These are phyloP conservation scores for Danaus plexippus DNA, from an alignment of 1,140 invertebrate genomes.

Conservation along the genomic window DNA sequence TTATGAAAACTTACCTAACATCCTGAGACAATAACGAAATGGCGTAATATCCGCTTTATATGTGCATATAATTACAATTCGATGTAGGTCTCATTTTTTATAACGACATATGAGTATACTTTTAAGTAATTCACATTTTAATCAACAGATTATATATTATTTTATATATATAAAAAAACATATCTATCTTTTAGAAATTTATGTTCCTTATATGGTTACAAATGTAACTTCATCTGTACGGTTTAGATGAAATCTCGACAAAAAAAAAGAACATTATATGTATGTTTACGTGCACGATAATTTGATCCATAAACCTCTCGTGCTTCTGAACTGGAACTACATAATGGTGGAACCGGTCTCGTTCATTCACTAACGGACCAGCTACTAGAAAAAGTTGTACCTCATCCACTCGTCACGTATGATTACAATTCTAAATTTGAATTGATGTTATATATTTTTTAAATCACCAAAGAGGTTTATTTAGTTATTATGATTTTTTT, in stretches of 20 bases:
- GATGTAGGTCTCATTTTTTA: too few species aligned
- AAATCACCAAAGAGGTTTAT: background rate
- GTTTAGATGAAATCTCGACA: conserved; percentile 10
- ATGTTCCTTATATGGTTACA: background rate
- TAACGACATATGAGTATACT: too few species aligned
- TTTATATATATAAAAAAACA: too few species aligned
- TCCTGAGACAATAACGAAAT: conserved; percentile 29
- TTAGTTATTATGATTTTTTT: too few species aligned
- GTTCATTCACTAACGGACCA: conserved; percentile 57
- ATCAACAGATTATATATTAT: too few species aligned
- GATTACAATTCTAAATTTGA: conserved; percentile 23
- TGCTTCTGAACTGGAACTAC: conserved; percentile 44
- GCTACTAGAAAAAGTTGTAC: conserved; percentile 32
- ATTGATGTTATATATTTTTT: conserved; percentile 12
- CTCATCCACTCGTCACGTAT: conserved; percentile 23
- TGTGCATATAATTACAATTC: too few species aligned
- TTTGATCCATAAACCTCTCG: conserved; percentile 34
- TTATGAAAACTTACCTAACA: conserved; percentile 30
- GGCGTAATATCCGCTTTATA: conserved; percentile 19
- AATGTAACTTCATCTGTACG: background rate
- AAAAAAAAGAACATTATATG: background rate
- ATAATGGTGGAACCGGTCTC: conserved; percentile 54
- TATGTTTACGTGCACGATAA: conserved; percentile 27
- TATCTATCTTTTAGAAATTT: too few species aligned
- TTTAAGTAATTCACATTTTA: too few species aligned